Conservation (phyloP, 2,113 vertebrate genomes). For the Ceyx margarethae region DNA sequence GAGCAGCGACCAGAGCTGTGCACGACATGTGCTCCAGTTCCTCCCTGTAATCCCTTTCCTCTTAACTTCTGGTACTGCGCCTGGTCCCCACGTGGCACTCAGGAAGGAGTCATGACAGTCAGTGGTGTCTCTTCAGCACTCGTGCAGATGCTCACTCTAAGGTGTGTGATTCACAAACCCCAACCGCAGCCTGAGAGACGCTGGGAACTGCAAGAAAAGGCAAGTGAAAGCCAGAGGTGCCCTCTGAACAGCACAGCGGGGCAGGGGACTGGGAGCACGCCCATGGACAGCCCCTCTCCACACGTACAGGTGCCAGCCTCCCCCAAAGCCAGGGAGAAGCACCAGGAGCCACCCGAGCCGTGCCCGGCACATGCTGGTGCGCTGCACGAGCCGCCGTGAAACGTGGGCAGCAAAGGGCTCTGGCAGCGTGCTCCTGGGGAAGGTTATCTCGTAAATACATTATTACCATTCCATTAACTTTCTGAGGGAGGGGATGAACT, state of each 20-base stretch:
- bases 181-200: background rate
- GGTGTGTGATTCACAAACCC: background rate
- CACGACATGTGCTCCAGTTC: fast-evolving
- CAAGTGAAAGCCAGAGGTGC: background rate
- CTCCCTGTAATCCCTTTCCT: background rate
- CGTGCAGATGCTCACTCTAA: too few relatives aligned
- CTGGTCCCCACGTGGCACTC: background rate
- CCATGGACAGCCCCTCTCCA: background rate
- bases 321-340: background rate
- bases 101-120: background rate
- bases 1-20: background rate
- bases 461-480: background rate
- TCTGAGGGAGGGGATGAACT: background rate
- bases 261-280: fast-evolving
- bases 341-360: background rate
- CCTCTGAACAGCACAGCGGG: fast-evolving
- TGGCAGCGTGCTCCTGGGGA: background rate
- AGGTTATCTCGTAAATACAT: background rate
- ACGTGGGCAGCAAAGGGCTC: background rate
- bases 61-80: background rate
- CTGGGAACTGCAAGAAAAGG: background rate
- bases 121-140: background rate
- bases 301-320: background rate
- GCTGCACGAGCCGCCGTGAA: background rate
- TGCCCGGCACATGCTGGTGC: fast-evolving